Evolutionary conservation across 2,888 invertebrate genomes (phyloP), one percentile per base, ranked within the genome.

Genomic region (Cephus sareptanus): DNA sequence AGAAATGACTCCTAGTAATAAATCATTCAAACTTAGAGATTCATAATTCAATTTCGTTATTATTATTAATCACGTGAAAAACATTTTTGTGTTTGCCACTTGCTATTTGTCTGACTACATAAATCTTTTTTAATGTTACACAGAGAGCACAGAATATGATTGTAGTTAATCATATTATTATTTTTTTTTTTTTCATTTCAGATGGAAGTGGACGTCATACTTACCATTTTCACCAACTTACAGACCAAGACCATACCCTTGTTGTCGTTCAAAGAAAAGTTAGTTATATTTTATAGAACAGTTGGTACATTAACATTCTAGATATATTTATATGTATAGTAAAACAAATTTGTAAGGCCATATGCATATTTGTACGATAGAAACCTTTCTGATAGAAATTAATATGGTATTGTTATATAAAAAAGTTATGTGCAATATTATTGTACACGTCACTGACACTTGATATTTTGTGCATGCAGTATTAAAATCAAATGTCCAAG

Each of bases 151-250:
- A 1, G 12, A 71, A 23, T 15, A 31, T 33, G 1, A 2, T 71
- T 34, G 15, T 23, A 56, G n/a, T 76, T 73, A 73, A 75, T 30
- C 35, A 40, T 75, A 74, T 71, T 15, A 75, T 34, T 77, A 73
- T 40, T 79, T 79, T 77, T 34, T n/a, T n/a, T 77, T 74, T 40
- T 79, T 80, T 78, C 76, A 77, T 90, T 89, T 71, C 89, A 95
- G 95, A 56, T 95, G 94, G 94, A 93, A 93, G 80, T 95, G 95
- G 94, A 94, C 95, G 0, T 93, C 93, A 33, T 94, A 95, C 81
- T 87, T 96, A 3, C 96, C 96, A 0, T 96, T 95, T 87, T 93
- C 95, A 92, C 96, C 96, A 56, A 95, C 95, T 0, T 96, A 95
- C 88, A 93, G 33, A 34, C 71, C 71, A 34, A 71, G 31, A 71